phyloP scores from a whole-genome alignment of 2,888 invertebrate genomes.

The Drosophila anomalata region DNA sequence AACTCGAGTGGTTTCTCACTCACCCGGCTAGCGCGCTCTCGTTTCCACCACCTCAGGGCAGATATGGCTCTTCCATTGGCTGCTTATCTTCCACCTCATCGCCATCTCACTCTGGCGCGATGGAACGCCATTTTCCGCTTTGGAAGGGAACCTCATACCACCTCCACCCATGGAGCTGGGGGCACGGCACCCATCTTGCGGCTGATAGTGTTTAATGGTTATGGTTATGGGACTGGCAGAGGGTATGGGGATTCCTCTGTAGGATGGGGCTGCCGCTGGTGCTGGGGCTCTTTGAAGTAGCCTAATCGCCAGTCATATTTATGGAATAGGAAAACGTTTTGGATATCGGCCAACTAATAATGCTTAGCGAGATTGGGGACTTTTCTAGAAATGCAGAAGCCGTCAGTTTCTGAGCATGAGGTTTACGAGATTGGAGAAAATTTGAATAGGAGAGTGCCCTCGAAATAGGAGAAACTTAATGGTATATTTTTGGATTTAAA shows the following conservation, averaged over 20 bases:
- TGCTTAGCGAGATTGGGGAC: conserved; percentile 35
- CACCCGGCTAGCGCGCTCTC: conserved; percentile 12
- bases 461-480: background rate
- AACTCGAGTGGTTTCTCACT: conserved; percentile 37
- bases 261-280: conserved; percentile 7
- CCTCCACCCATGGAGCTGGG: conserved; percentile 13
- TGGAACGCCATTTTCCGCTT: conserved; percentile 61
- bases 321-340: conserved; percentile 51
- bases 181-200: conserved; percentile 63
- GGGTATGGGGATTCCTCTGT: conserved; percentile 32
- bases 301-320: conserved; percentile 43
- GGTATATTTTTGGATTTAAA: background rate
- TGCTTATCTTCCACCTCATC: conserved; percentile 19
- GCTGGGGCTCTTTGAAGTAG: conserved; percentile 56
- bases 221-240: conserved; percentile 17
- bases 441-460: background rate
- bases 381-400: conserved; percentile 13
- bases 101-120: conserved; percentile 54
- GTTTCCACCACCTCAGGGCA: conserved; percentile 27
- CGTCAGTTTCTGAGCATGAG: background rate
- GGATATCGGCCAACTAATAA: conserved; percentile 52
- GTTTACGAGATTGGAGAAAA: background rate
- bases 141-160: conserved; percentile 25
- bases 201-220: conserved; percentile 54
- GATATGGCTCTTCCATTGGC: conserved; percentile 51